Base-by-base conservation (phyloP, 2,797 vertebrate species). In the Hippopotamyrus pictus region DNA sequence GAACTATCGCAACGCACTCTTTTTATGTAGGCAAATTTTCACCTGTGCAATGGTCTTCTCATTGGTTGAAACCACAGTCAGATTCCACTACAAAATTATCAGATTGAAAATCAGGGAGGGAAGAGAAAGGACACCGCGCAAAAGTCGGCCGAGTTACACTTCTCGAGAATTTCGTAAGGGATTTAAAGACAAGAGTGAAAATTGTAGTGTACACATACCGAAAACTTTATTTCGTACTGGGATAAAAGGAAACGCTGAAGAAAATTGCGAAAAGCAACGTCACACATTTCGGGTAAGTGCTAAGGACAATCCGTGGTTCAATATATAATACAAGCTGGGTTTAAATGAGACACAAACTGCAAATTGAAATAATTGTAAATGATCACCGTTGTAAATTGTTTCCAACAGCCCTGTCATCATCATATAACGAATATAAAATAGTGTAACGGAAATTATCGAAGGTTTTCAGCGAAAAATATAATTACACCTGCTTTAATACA, bases 31-130 rank as follows among this genome's bases (percentile, higher is more conserved):
- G 94, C 95, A 96, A 96, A 96, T 95, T 37, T 92, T 87, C 94
- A 92, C 90, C 92, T 94, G 93, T 91, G 82, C 90, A 50, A 88
- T 73, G 90, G 92, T 83, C 91, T 90, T 92, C 92, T 94, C 93
- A 96, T 96, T 96, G 96, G 96, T 89, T 91, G 93, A 95, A 94
- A 94, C 92, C 96, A 92, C 94, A 93, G 95, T 96, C 95, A 96
- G 96, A 96, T 96, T 96, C 95, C 62, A 90, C 92, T 92, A 92
- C 94, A 91, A 89, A 92, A 37, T 96, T 96, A 93, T 96, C 96
- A 94, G 96, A 97, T 96, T 97, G 95, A 91, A 97, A 96, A 97
- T 97, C 96, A 95, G 96, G 95, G 95, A 95, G 95, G 95, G 93
- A 94, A 93, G 91, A 92, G 89, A 59, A 90, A 92, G 91, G 69